Percentiles rank a stretch among this genome's conserved stretches.
Evolutionary conservation across 2,113 vertebrate species (phyloP).

Genomic region (Neolamprologus tretocephalus): DNA sequence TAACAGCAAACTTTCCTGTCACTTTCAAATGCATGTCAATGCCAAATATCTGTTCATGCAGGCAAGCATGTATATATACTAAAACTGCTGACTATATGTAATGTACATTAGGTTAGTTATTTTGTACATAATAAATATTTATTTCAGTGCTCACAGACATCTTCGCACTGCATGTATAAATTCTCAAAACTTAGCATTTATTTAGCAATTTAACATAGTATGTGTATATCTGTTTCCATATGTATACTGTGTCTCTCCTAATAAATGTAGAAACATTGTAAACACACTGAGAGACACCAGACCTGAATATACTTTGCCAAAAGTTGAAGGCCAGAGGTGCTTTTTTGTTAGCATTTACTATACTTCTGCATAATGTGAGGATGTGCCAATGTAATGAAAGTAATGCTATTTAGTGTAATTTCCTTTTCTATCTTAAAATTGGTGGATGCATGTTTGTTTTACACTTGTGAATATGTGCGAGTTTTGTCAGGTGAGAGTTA

Average conservation of each 20-base stretch:
- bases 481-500: background rate
- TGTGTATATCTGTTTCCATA: background rate
- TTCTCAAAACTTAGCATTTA: background rate
- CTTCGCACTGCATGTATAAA: background rate
- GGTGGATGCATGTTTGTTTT: background rate
- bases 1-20: background rate
- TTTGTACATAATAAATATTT: background rate
- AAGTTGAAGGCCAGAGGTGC: background rate
- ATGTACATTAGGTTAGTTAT: background rate
- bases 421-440: background rate
- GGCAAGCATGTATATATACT: background rate
- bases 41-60: background rate
- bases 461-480: background rate
- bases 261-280: background rate
- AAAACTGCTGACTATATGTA: background rate
- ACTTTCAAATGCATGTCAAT: background rate
- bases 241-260: background rate
- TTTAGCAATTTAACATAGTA: background rate
- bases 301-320: background rate
- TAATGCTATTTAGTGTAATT: background rate
- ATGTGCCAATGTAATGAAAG: background rate
- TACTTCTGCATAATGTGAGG: background rate
- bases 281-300: background rate
- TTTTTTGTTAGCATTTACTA: background rate
- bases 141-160: background rate